Percentiles rank a stretch among this genome's conserved stretches.
These are phyloP conservation scores for Apistogramma diplotaenia DNA, from an alignment of 2,113 vertebrate species.

Conservation along the genomic window DNA sequence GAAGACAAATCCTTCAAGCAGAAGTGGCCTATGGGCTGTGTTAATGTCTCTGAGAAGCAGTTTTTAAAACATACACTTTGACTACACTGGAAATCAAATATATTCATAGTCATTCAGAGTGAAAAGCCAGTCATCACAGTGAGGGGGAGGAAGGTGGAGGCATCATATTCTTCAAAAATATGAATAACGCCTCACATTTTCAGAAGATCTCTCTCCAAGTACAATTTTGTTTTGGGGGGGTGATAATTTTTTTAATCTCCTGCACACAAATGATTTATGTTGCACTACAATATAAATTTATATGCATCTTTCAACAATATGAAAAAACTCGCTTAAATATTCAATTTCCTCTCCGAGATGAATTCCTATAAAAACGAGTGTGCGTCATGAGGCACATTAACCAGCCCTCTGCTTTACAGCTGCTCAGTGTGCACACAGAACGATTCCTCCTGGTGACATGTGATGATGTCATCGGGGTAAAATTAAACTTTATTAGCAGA, in stretches of 20 bases:
- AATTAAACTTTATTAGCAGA: background rate
- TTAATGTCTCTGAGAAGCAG: background rate
- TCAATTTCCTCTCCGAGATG: background rate
- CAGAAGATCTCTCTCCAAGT: background rate
- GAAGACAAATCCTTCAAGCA: background rate
- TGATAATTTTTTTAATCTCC: background rate
- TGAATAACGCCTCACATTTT: background rate
- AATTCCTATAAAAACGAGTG: background rate
- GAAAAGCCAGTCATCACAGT: background rate
- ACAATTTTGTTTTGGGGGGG: too few relatives aligned
- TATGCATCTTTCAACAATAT: background rate
- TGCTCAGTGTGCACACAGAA: background rate
- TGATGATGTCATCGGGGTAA: background rate
- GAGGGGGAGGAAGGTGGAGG: background rate
- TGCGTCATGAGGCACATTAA: background rate
- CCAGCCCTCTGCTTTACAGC: background rate
- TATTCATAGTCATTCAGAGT: background rate
- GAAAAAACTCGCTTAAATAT: background rate
- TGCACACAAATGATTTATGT: background rate
- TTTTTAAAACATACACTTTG: background rate
- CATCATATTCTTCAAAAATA: background rate
- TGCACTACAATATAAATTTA: background rate
- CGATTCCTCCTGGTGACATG: background rate
- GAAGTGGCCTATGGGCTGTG: background rate
- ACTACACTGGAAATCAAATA: background rate